Evolutionary conservation across 1,140 invertebrate genomes (phyloP).

Genomic region (Fopius arisanus): DNA sequence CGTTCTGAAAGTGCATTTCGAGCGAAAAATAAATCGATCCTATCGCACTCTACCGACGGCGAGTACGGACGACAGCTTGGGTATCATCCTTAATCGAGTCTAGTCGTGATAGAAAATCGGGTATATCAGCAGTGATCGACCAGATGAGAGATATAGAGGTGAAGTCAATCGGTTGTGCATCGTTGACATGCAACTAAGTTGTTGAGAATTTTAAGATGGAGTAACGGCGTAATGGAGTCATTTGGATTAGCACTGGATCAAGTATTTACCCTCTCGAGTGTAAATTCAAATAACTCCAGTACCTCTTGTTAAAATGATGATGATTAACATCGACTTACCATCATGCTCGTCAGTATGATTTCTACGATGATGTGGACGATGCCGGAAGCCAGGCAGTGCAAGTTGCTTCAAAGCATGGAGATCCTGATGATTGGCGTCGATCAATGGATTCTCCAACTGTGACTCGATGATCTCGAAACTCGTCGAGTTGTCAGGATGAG

Average conservation of each 20-base stretch:
- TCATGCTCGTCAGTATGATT: slow-evolving; percentile 59
- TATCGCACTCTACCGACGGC: not conserved
- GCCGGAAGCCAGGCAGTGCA: slow-evolving; percentile 51
- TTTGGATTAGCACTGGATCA: not conserved
- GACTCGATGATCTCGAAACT: slow-evolving; percentile 64
- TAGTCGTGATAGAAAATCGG: not conserved
- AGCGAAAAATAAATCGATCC: slow-evolving; percentile 29
- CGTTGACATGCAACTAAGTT: not conserved
- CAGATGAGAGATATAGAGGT: not conserved
- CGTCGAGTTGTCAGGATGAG: slow-evolving; percentile 62
- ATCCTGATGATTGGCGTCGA: slow-evolving; percentile 59
- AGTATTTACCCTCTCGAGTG: too few relatives aligned
- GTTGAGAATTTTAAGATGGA: not conserved
- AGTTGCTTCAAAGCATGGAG: slow-evolving; percentile 55
- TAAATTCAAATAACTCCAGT: not conserved
- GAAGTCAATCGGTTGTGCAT: not conserved
- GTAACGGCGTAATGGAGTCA: not conserved
- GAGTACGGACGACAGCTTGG: slow-evolving; percentile 1
- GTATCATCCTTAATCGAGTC: slow-evolving; percentile 22
- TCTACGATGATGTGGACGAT: slow-evolving; percentile 52
- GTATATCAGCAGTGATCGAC: not conserved
- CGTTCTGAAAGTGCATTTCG: slow-evolving; percentile 28
- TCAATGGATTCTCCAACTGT: slow-evolving; percentile 65
- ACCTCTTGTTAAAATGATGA: too few relatives aligned
- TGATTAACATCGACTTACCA: slow-evolving; percentile 27